Conservation (phyloP, 2,113 vertebrate genomes). For the Toxostoma redivivum region DNA sequence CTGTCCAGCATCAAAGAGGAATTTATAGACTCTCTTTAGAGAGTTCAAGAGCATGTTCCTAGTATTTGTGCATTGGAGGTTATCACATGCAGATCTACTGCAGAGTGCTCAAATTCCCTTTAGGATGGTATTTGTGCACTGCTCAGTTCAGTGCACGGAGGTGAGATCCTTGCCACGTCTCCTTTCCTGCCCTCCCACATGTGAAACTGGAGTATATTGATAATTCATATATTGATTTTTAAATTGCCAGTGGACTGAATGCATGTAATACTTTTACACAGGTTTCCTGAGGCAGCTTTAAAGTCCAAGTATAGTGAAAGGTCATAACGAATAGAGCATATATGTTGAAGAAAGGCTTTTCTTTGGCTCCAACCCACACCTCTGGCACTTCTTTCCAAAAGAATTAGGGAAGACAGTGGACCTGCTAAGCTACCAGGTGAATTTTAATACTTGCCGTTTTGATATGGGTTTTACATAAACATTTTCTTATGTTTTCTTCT, state of each 20-base stretch:
- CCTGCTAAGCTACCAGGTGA: background rate
- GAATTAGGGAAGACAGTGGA: background rate
- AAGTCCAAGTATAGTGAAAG: background rate
- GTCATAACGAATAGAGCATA: background rate
- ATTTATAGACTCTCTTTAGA: background rate
- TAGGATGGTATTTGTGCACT: background rate
- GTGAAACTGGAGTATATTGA: background rate
- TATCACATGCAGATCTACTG: background rate
- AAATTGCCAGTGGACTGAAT: background rate
- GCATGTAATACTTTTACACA: background rate
- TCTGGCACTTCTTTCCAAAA: background rate
- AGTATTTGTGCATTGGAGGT: background rate
- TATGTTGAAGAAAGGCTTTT: background rate
- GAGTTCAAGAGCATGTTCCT: background rate
- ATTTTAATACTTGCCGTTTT: background rate
- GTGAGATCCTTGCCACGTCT: background rate
- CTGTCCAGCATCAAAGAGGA: background rate
- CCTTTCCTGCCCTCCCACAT: background rate
- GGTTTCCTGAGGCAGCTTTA: background rate
- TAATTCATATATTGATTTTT: background rate
- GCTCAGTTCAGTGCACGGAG: background rate
- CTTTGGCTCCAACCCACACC: background rate
- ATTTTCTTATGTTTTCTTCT: background rate
- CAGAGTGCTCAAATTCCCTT: background rate
- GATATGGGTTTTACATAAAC: background rate